Evolutionary conservation across 2,888 invertebrate genomes (phyloP).

Genomic region (Entomobrya multifasciata): DNA sequence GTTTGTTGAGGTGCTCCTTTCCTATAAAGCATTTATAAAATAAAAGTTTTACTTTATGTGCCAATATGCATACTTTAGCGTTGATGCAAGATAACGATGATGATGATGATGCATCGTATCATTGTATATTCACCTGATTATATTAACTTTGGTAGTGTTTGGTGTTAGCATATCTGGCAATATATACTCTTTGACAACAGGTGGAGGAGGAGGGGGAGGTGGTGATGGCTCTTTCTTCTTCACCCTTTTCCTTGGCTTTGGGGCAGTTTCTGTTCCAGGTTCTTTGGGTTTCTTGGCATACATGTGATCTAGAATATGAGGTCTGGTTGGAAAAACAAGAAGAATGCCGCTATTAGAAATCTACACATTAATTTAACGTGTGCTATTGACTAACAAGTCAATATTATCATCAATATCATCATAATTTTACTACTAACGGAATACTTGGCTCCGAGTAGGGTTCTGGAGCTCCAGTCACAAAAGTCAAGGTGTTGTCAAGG

Average conservation of each 20-base stretch:
- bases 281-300: constrained; percentile 77
- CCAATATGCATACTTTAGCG: too few relatives aligned
- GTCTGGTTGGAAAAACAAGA: too few relatives aligned
- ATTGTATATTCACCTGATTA: constrained; percentile 71
- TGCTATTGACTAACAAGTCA: background rate
- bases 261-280: constrained; percentile 67
- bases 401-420: background rate
- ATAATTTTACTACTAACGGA: constrained; percentile 32
- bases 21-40: background rate
- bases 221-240: constrained; percentile 70
- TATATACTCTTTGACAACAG: constrained; percentile 29
- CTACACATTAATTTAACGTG: too few relatives aligned
- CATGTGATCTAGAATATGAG: constrained; percentile 77
- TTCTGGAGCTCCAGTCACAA: background rate
- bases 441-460: constrained; percentile 3
- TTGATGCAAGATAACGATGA: too few relatives aligned
- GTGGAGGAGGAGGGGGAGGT: constrained; percentile 13
- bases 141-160: constrained; percentile 76
- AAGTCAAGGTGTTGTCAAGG: constrained; percentile 23
- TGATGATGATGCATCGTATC: too few relatives aligned
- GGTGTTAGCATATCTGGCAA: constrained; percentile 66
- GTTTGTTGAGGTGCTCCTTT: constrained; percentile 23
- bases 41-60: background rate
- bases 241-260: constrained; percentile 65
- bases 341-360: too few relatives aligned